phyloP scores from a whole-genome alignment of 2,113 vertebrate genomes.

The Triplophysa tibetana region DNA sequence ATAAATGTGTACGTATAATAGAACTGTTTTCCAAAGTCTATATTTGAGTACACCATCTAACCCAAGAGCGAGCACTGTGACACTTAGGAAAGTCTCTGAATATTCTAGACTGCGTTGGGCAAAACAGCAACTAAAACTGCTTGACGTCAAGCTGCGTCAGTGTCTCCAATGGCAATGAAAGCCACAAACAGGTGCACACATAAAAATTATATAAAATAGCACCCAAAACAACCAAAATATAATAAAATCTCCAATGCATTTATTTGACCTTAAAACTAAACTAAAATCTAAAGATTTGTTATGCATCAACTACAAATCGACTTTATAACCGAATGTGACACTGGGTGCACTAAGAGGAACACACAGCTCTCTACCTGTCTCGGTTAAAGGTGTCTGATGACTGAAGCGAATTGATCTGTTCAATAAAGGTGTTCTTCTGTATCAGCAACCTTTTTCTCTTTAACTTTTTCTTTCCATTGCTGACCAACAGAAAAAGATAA shows the following conservation, averaged over 20 bases:
- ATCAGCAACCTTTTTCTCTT: slow-evolving; percentile 63
- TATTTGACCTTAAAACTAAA: slow-evolving; percentile 54
- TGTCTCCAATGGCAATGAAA: slow-evolving; percentile 67
- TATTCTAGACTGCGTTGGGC: slow-evolving; percentile 57
- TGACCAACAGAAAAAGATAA: slow-evolving; percentile 78
- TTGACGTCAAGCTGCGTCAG: slow-evolving; percentile 64
- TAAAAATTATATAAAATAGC: neutral
- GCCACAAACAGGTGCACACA: slow-evolving; percentile 60
- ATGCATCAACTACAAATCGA: neutral
- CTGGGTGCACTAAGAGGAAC: neutral
- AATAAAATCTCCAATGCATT: neutral
- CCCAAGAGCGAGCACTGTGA: neutral
- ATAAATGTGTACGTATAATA: slow-evolving; percentile 28
- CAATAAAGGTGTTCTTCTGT: slow-evolving; percentile 58
- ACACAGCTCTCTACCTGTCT: slow-evolving; percentile 5
- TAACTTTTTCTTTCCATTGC: slow-evolving; percentile 66
- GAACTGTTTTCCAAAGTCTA: neutral
- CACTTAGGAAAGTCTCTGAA: slow-evolving; percentile 48
- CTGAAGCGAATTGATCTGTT: slow-evolving; percentile 64
- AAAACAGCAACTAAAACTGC: slow-evolving; percentile 64
- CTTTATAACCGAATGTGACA: neutral
- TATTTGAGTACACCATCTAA: neutral
- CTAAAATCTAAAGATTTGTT: neutral
- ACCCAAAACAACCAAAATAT: slow-evolving; percentile 42
- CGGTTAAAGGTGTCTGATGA: slow-evolving; percentile 43